Base-by-base conservation (phyloP, 2,888 invertebrate genomes). In the Netelia melanura region DNA sequence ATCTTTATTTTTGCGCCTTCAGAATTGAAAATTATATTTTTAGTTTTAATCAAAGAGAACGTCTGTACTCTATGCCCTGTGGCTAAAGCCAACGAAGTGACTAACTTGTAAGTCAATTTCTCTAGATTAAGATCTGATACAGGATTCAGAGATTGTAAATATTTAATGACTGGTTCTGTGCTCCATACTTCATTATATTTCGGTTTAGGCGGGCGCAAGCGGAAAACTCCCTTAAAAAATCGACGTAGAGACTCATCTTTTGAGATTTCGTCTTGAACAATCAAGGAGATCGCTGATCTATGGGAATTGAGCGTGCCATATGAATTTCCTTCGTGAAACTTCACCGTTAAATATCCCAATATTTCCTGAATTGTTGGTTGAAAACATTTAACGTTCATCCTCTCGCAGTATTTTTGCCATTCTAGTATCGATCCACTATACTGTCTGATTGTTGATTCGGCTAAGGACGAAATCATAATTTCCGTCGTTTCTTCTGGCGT, bases 141-240 rank as follows among this genome's bases (percentile, higher is more conserved):
- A 1, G 64, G 70, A 48, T 30, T 70, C 8, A 30, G n/a, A 25
- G n/a, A 65, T 6, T 30, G 43, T 43, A 82, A 8, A 44, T 70
- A 30, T 48, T 25, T 10, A 58, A 83, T 48, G 1, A 83, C 88
- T 17, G 85, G 70, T 8, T 56, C n/a, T 1, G 90, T 89, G 71
- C 92, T 88, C 91, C 91, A 91, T 91, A 17, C 0, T 17, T 17
- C 17, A 17, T 17, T 17, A 17, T 17, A 89, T 77, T 76, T 88
- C 5, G 61, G 58, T 3, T 43, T 61, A 1, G n/a, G 86, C 82
- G 84, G 90, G 30, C 85, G 86, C 52, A 89, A 30, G 14, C 79
- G 81, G 14, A 83, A 83, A 8, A 88, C 74, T 3, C 88, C 90
- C 71, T 87, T 89, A 52, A 90, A 79, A 71, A 87, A 90, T 21